Evolutionary conservation across 2,113 vertebrate genomes (phyloP).

Genomic region (Clarias batrachus): DNA sequence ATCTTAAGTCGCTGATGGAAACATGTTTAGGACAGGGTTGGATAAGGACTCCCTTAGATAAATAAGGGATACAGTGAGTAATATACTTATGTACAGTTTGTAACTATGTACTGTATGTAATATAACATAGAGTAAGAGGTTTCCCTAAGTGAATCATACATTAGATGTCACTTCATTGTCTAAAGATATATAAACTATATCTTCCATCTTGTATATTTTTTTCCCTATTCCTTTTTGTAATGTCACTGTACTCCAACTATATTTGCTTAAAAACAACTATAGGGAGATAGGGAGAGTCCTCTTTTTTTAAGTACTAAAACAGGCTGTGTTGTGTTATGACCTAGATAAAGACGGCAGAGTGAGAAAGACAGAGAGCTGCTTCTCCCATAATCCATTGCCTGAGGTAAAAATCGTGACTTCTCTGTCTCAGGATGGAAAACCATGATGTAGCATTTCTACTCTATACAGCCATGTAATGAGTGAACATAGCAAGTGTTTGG

Average conservation of each 20-base stretch:
- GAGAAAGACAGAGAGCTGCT: conserved; percentile 25
- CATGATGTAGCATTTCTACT: conserved; percentile 9
- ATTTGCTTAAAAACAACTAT: neutral
- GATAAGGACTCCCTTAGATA: too few species aligned
- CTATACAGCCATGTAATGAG: neutral
- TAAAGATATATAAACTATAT: neutral
- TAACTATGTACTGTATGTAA: neutral
- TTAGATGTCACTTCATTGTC: neutral
- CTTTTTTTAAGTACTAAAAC: conserved; percentile 13
- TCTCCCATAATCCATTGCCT: conserved; percentile 29
- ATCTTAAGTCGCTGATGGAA: too few species aligned
- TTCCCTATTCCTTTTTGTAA: neutral
- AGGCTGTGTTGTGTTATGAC: conserved; percentile 40
- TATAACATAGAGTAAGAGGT: neutral
- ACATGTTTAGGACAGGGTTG: too few species aligned
- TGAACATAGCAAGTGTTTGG: neutral
- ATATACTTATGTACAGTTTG: neutral
- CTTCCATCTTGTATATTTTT: neutral
- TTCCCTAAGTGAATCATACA: neutral
- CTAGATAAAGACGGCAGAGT: conserved; percentile 39
- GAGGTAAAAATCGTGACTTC: conserved; percentile 29
- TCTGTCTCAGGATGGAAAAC: conserved; percentile 4
- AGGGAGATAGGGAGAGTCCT: neutral
- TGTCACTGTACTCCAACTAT: neutral
- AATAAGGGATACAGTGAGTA: neutral